Evolutionary conservation across 2,888 invertebrate species (phyloP), one percentile per base, ranked within the genome.

Genomic region (Pristionchus maxplancki): DNA sequence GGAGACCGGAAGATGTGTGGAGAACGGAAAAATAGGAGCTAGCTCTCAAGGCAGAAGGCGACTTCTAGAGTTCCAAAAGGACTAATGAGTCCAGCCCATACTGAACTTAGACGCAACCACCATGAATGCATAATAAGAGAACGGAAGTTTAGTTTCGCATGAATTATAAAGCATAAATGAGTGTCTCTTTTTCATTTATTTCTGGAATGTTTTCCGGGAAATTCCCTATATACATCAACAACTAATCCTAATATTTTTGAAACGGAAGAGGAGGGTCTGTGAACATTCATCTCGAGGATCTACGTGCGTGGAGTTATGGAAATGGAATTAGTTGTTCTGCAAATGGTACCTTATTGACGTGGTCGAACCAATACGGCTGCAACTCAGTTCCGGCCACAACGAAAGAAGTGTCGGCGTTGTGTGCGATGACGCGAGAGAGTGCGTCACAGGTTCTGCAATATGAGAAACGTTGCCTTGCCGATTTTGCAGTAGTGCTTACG

Each of bases 311-410:
- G 1, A 31, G 58, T 24, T 31, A n/a, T 64, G 9, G 37, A 71
- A 37, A 37, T 5, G 37, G 24, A 20, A 74, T 3, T 20, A 78
- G n/a, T n/a, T n/a, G n/a, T n/a, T n/a, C n/a, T n/a, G n/a, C 44
- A 48, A 6, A 13, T 9, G 44, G 0, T 34, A 83, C 82, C 82
- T 50, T 83, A 20, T 50, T 53, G 53, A 83, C 44, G 31, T 83
- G 53, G 44, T 83, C 82, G 82, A 83, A 83, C 82, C 82, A 83
- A 44, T 53, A 83, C 13, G 50, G 82, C 31, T 53, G 82, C 31
- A 83, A 11, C 20, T 83, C 82, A 8, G 53, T 83, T 20, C 53
- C 50, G 34, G 53, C 34, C 20, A 83, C 28, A 1, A 83, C 53
- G 53, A 83, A 83, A 4, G 82, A 50, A 9, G 82, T 83, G 28